Evolutionary conservation across 2,113 vertebrate genomes (phyloP), one percentile per base, ranked within the genome.

Genomic region (Oceanodroma tethys): DNA sequence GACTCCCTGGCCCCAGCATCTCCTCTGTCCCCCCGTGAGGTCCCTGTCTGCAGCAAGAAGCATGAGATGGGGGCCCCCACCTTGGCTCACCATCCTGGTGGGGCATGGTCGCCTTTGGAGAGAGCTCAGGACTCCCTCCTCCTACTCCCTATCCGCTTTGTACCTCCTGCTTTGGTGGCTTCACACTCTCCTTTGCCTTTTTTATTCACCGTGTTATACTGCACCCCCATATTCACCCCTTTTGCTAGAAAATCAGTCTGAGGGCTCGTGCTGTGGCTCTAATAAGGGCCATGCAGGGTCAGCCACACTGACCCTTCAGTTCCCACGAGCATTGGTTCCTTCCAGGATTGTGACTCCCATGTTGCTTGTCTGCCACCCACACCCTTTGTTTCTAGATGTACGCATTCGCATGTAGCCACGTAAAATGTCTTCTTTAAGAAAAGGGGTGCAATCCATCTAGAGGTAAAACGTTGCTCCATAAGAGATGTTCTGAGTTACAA

Each of bases 71-170:
- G 15, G 7, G 29, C 3, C 6, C 9, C 18, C 15, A 47, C 8
- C 8, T 15, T 1, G 0, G 4, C 6, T 45, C 6, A 11, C 21
- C 0, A 0, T 60, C 10, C 29, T 86, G 43, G 9, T 71, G 32
- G 50, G 22, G 8, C 16, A 30, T 11, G 10, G 34, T 63, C 2
- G 5, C 25, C n/a, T 88, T 47, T 43, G 47, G 42, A 72, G 58
- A 36, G 29, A 65, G 7, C 13, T 45, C 9, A 1, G 40, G 16
- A 55, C 13, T 62, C 15, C 45, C 29, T 70, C 14, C 20, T 72
- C 26, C 36, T 38, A 9, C 30, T 79, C 16, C 9, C 13, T 9
- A 9, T 60, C 11, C 4, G 6, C 17, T 66, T 89, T 52, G 42
- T 48, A 38, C 10, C 20, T 70, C 18, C 25, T 62, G 42, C 38